Base-by-base conservation (phyloP, 2,888 invertebrate genomes). In the Amorpha juglandis region DNA sequence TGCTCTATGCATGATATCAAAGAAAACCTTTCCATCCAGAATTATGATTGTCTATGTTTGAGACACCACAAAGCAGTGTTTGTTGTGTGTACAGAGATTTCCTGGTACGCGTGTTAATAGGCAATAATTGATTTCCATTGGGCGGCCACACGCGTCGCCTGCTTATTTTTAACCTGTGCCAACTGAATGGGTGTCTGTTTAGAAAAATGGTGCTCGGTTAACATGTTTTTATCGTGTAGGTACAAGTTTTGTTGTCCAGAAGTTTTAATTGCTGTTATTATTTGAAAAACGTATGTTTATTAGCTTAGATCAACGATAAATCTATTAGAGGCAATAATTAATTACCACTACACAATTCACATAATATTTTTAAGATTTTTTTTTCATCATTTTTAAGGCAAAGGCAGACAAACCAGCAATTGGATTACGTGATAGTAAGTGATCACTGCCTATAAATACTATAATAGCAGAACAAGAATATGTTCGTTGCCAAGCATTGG, bases 111-210 rank as follows among this genome's bases (percentile, higher is more conserved):
- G 87, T 89, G 91, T 82, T 90, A 91, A 90, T 87, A 85, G 84
- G 80, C 80, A 88, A 87, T 91, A 90, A 91, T 89, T 91, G 91
- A 89, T 90, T 81, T 80, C 77, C 78, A 75, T 68, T 72, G 70
- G 70, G 71, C 74, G 88, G 82, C 89, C 90, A 89, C 90, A 88
- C 90, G 87, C 88, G 85, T 84, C 77, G 89, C 68, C 75, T 78
- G 80, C 83, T 75, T 84, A 81, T 83, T 80, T 84, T 81, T 83
- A 79, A 74, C 72, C 70, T 76, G 71, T 62, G 62, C 69, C 68
- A 70, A 66, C 72, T 70, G 71, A 71, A 71, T 69, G 58, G 69
- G 71, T 68, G 72, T 74, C 76, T 74, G 74, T 75, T 77, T 75
- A 73, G 67, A 66, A 74, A 76, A 73, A 75, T 77, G 76, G 73